Evolutionary conservation across 2,113 vertebrate species (phyloP).

Genomic region (Bujurquina vittata): DNA sequence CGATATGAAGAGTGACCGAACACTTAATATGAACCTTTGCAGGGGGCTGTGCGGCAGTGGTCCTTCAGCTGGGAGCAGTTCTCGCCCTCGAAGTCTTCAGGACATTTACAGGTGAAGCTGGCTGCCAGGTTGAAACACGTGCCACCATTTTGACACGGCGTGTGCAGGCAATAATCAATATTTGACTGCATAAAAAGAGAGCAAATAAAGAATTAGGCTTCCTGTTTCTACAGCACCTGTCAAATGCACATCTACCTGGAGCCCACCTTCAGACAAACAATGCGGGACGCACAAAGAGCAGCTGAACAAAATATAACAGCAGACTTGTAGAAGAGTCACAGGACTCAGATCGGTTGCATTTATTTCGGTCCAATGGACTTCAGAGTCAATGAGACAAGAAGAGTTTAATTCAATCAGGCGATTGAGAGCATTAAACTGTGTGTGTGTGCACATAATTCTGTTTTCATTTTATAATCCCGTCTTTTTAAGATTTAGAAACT

Average conservation of each 20-base stretch:
- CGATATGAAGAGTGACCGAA: neutral
- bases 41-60: slow-evolving; percentile 89
- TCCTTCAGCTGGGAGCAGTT: slow-evolving; percentile 92
- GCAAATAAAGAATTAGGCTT: neutral
- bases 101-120: slow-evolving; percentile 90
- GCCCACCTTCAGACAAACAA: neutral
- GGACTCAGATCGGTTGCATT: no score
- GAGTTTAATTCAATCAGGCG: no score
- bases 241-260: neutral
- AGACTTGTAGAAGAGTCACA: no score
- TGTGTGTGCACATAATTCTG: no score
- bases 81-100: slow-evolving; percentile 92
- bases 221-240: neutral
- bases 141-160: slow-evolving; percentile 88
- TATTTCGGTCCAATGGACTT: no score
- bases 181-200: slow-evolving; percentile 80
- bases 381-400: no score
- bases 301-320: no score
- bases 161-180: slow-evolving; percentile 88
- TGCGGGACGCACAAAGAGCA: no score
- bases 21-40: slow-evolving; percentile 82
- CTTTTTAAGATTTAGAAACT: no score
- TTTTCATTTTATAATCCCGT: no score
- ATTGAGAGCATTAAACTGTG: no score
- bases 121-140: slow-evolving; percentile 88